phyloP scores from a whole-genome alignment of 2,113 vertebrate genomes.

The Labeo catla region DNA sequence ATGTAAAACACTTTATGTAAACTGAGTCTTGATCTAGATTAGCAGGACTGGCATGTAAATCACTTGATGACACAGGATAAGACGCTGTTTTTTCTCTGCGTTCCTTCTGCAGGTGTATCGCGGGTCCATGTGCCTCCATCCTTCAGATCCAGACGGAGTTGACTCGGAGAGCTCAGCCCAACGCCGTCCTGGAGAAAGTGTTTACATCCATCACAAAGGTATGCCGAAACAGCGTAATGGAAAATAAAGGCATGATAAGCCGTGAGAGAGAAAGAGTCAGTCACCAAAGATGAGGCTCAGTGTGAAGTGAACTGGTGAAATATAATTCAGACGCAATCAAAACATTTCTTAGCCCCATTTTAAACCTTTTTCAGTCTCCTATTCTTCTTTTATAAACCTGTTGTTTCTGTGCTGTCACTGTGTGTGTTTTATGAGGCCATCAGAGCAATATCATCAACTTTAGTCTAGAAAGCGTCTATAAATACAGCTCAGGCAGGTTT shows the following conservation, averaged over 20 bases:
- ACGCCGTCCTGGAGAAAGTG: constrained; percentile 94
- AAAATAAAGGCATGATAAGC: not conserved
- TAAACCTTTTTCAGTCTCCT: not conserved
- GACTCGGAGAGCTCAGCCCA: constrained; percentile 82
- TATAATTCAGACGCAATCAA: not conserved
- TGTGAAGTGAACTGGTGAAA: not conserved
- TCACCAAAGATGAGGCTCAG: not conserved
- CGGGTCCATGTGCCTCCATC: constrained; percentile 82
- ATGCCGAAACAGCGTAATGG: not conserved
- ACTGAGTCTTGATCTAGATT: not conserved
- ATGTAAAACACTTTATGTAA: not conserved
- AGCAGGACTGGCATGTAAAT: not conserved
- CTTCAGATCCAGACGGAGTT: constrained; percentile 83
- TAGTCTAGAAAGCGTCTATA: not conserved
- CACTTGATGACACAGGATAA: not conserved
- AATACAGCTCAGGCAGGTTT: constrained; percentile 5
- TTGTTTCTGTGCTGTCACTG: not conserved
- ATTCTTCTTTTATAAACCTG: not conserved
- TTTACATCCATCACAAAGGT: constrained; percentile 96
- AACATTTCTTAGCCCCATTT: too few relatives aligned
- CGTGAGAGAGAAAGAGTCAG: not conserved
- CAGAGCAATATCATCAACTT: not conserved
- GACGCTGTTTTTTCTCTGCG: not conserved
- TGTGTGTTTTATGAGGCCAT: not conserved
- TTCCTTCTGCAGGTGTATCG: constrained; percentile 84